phyloP scores from a whole-genome alignment of 2,888 invertebrate genomes.

The Leucozona laternaria region DNA sequence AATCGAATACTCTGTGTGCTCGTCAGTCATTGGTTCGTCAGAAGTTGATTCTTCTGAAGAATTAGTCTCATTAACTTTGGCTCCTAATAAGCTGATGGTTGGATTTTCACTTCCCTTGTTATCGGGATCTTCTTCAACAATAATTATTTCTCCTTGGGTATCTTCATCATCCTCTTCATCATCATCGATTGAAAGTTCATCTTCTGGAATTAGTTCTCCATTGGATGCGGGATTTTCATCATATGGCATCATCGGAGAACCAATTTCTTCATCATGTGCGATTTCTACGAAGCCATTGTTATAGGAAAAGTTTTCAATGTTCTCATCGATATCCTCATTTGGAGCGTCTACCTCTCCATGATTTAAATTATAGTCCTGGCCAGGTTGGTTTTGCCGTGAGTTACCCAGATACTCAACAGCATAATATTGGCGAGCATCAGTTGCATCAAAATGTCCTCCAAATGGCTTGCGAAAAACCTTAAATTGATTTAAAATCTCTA shows the following conservation, averaged over 20 bases:
- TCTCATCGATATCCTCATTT: constrained; percentile 39
- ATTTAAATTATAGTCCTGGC: not conserved
- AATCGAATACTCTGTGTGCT: not conserved
- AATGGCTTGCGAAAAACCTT: constrained; percentile 26
- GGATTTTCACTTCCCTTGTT: constrained; percentile 19
- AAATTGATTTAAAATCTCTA: constrained; percentile 23
- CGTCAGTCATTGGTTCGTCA: not conserved
- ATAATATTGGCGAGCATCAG: constrained; percentile 57
- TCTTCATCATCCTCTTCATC: constrained; percentile 8
- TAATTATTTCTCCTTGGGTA: constrained; percentile 13
- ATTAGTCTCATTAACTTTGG: not conserved
- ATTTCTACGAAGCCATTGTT: constrained; percentile 55
- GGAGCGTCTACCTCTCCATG: constrained; percentile 17
- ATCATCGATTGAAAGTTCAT: not conserved
- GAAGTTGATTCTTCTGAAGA: not conserved
- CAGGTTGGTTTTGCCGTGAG: not conserved
- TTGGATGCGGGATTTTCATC: not conserved
- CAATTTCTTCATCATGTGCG: constrained; percentile 48
- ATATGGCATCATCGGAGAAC: constrained; percentile 22
- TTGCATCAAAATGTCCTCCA: constrained; percentile 3
- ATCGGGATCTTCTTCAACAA: not conserved
- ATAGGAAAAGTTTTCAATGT: constrained; percentile 48
- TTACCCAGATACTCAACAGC: constrained; percentile 20
- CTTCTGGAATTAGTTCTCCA: not conserved
- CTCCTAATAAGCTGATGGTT: not conserved